phyloP scores from a whole-genome alignment of 2,888 invertebrate genomes.

The Gibbula magus region DNA sequence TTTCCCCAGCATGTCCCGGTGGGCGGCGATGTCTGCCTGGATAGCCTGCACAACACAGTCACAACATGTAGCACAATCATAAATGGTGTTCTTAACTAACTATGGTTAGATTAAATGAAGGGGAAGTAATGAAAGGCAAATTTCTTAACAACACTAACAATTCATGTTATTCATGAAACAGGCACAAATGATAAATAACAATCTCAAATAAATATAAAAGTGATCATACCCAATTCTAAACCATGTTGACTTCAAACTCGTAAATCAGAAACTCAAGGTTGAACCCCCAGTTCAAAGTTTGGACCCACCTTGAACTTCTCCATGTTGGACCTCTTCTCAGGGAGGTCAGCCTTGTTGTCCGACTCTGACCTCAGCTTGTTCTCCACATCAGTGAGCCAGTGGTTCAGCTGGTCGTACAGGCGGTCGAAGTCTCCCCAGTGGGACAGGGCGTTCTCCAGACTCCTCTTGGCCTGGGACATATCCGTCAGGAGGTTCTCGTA shows the following conservation, averaged over 20 bases:
- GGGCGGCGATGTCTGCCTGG: slow-evolving; percentile 63
- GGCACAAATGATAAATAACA: no score
- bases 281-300: not conserved
- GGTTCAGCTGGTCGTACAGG: slow-evolving; percentile 82
- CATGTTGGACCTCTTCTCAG: slow-evolving; percentile 91
- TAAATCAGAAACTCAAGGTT: no score
- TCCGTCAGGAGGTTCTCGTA: slow-evolving; percentile 88
- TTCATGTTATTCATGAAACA: no score
- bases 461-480: slow-evolving; percentile 79
- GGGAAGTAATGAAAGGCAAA: not conserved
- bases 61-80: not conserved
- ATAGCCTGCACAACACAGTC: slow-evolving; percentile 53
- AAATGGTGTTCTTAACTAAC: not conserved
- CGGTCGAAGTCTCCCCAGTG: slow-evolving; percentile 92
- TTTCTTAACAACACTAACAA: no score
- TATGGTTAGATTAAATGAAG: not conserved
- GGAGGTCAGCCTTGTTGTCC: slow-evolving; percentile 89
- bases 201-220: no score
- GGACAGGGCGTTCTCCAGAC: slow-evolving; percentile 84
- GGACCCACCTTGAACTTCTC: slow-evolving; percentile 85
- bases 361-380: slow-evolving; percentile 89
- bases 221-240: no score
- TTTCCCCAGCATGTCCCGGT: slow-evolving; percentile 84
- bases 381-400: slow-evolving; percentile 92
- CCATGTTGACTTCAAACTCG: no score